phyloP scores from a whole-genome alignment of 2,113 vertebrate genomes.

The Circaetus cinerascens region DNA sequence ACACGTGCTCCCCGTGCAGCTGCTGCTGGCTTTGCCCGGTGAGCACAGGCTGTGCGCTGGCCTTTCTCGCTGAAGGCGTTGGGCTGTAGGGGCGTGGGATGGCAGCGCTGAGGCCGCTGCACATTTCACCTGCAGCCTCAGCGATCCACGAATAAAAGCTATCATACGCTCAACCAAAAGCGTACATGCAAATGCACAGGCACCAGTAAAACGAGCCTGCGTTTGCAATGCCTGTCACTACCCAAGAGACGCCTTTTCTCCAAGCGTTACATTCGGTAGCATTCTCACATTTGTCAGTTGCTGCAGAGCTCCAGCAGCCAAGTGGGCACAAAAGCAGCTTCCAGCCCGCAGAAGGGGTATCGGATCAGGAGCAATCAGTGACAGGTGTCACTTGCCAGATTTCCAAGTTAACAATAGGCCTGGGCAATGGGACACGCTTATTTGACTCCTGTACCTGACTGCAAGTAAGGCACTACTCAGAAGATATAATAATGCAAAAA shows the following conservation, averaged over 20 bases:
- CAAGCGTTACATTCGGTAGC: neutral
- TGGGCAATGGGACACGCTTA: neutral
- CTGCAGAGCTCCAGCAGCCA: neutral
- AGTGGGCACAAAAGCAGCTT: neutral
- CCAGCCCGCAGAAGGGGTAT: conserved; percentile 14
- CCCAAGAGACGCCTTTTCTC: neutral
- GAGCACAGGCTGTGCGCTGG: neutral
- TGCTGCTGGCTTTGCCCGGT: neutral
- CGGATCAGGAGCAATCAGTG: conserved; percentile 5
- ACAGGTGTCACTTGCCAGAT: neutral
- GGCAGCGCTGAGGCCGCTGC: neutral
- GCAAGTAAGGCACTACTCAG: neutral
- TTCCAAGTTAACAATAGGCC: neutral
- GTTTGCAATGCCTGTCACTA: neutral
- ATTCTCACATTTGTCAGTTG: neutral
- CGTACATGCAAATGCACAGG: neutral
- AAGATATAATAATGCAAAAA: neutral
- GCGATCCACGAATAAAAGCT: neutral
- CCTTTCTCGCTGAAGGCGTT: accelerated
- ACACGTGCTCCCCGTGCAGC: accelerated
- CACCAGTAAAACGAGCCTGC: neutral
- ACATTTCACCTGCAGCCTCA: neutral
- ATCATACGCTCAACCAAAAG: neutral
- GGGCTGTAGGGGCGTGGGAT: neutral
- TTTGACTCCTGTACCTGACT: neutral